phyloP scores from a whole-genome alignment of 1,140 invertebrate genomes.

The Ostrea denselamellosa region DNA sequence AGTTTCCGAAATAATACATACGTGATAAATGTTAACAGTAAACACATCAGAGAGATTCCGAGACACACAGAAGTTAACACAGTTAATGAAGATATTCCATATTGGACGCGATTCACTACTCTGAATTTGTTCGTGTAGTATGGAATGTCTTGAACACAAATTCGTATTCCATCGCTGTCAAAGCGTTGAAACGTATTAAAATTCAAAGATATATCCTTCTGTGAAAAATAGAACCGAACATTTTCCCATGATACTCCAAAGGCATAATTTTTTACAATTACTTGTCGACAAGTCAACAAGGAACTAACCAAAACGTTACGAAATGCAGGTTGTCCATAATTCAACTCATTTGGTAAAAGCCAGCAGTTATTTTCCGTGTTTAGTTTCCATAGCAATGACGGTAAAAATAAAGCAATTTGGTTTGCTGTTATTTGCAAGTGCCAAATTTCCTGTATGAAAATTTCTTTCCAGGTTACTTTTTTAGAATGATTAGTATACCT shows the following conservation, averaged over 20 bases:
- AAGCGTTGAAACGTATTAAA: neutral
- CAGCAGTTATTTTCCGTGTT: neutral
- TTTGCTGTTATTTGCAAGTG: neutral
- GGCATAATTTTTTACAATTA: neutral
- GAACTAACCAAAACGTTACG: neutral
- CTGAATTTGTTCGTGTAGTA: neutral
- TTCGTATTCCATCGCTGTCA: neutral
- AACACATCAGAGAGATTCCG: neutral
- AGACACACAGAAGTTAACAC: neutral
- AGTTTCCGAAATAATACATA: neutral
- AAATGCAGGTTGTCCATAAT: neutral
- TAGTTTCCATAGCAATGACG: neutral
- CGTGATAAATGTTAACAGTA: neutral
- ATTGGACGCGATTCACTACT: neutral
- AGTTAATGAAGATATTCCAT: neutral
- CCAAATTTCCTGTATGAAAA: neutral
- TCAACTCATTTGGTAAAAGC: neutral
- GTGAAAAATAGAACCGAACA: neutral
- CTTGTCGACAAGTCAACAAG: neutral
- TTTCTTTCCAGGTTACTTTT: neutral
- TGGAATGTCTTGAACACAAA: neutral
- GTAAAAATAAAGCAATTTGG: neutral
- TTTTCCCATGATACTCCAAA: constrained; percentile 12
- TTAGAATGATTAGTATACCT: neutral
- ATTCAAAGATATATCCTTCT: neutral